Percentiles rank a stretch among this genome's conserved stretches.
phyloP scores from a whole-genome alignment of 2,888 invertebrate species.

The Epinotia demarniana region DNA sequence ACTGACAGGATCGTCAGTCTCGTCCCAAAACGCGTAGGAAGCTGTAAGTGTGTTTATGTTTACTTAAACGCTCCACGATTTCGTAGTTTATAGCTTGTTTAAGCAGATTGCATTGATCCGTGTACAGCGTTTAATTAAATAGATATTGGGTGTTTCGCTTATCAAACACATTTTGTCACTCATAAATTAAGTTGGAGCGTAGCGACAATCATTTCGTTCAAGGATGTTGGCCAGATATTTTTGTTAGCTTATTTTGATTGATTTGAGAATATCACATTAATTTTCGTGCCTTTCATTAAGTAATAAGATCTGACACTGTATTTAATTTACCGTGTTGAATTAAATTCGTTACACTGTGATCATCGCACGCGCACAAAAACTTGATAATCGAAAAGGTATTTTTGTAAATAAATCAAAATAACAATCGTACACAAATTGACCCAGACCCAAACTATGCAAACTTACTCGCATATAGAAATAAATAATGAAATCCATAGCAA shows the following conservation, averaged over 20 bases:
- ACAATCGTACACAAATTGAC: too few relatives aligned
- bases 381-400: too few relatives aligned
- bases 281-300: too few relatives aligned
- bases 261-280: too few relatives aligned
- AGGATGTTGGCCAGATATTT: neutral
- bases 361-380: too few relatives aligned
- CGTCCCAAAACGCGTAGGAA: slow-evolving; percentile 15
- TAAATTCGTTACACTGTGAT: too few relatives aligned
- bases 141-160: neutral
- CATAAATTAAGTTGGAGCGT: neutral
- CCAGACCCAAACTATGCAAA: too few relatives aligned
- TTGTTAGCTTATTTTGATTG: neutral
- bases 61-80: slow-evolving; percentile 2
- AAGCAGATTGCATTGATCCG: slow-evolving; percentile 21
- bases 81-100: slow-evolving; percentile 19
- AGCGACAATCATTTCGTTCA: neutral
- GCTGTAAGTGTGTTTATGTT: slow-evolving; percentile 21
- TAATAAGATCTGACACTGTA: too few relatives aligned
- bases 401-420: too few relatives aligned
- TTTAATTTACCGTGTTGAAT: too few relatives aligned
- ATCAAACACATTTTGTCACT: slow-evolving; percentile 11
- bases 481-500: too few relatives aligned
- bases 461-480: too few relatives aligned
- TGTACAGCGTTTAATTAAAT: slow-evolving; percentile 20
- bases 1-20: neutral